These are phyloP conservation scores for Cephus sareptanus DNA, from an alignment of 2,888 invertebrate species.

Conservation along the genomic window DNA sequence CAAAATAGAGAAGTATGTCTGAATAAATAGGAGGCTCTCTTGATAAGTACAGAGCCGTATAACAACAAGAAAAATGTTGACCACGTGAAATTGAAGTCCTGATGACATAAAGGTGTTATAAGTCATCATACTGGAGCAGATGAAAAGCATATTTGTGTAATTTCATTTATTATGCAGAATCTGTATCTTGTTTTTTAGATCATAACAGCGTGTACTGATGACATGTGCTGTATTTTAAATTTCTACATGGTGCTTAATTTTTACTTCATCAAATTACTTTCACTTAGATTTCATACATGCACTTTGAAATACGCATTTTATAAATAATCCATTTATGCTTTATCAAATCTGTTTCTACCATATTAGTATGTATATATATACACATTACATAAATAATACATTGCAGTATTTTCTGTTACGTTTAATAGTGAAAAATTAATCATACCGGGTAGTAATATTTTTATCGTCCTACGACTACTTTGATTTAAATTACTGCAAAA, in stretches of 20 bases:
- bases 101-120: too few relatives aligned
- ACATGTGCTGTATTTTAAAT: not conserved
- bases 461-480: not conserved
- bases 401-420: not conserved
- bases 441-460: not conserved
- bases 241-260: not conserved
- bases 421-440: not conserved
- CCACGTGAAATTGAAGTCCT: not conserved
- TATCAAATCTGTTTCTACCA: not conserved
- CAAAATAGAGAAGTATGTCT: not conserved
- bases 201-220: not conserved
- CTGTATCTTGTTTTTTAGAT: not conserved
- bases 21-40: not conserved
- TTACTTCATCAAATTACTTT: not conserved
- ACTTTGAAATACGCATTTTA: not conserved
- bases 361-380: too few relatives aligned
- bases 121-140: too few relatives aligned
- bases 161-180: not conserved
- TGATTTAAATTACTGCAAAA: not conserved
- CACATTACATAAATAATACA: not conserved
- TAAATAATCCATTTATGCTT: not conserved
- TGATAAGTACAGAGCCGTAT: not conserved
- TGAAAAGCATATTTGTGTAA: not conserved
- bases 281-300: not conserved
- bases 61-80: constrained; percentile 7